These are phyloP conservation scores for Aleadryas rufinucha DNA, from an alignment of 2,113 vertebrate species.

Conservation along the genomic window DNA sequence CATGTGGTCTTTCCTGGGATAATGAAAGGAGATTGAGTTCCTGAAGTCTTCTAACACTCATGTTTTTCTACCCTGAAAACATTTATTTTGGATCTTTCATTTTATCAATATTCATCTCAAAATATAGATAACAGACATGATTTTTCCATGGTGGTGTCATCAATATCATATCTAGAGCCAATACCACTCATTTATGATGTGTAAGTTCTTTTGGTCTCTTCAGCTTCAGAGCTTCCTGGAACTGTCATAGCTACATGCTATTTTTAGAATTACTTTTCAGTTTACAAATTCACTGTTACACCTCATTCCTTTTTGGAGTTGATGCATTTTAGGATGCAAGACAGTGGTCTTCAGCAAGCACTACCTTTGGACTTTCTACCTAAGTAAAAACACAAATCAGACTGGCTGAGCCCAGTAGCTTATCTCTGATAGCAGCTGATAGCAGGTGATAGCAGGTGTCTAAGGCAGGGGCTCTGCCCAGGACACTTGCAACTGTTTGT, in stretches of 20 bases:
- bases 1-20: background rate
- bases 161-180: background rate
- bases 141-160: background rate
- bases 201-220: background rate
- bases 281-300: background rate
- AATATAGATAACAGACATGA: background rate
- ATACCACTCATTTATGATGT: background rate
- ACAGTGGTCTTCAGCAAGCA: background rate
- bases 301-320: background rate
- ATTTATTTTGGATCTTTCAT: background rate
- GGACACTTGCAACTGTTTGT: background rate
- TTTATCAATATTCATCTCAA: background rate
- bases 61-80: background rate
- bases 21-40: background rate
- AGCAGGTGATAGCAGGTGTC: background rate
- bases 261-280: background rate
- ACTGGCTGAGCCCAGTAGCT: background rate
- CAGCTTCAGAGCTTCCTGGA: background rate
- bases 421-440: background rate
- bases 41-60: background rate
- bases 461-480: background rate
- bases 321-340: background rate
- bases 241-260: background rate
- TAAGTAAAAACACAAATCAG: background rate
- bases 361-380: background rate